A percentile compares a stretch with the other conserved stretches of the same genome.
These are phyloP conservation scores for Lophotis ruficrista DNA, from an alignment of 2,113 vertebrate genomes.

Conservation along the genomic window DNA sequence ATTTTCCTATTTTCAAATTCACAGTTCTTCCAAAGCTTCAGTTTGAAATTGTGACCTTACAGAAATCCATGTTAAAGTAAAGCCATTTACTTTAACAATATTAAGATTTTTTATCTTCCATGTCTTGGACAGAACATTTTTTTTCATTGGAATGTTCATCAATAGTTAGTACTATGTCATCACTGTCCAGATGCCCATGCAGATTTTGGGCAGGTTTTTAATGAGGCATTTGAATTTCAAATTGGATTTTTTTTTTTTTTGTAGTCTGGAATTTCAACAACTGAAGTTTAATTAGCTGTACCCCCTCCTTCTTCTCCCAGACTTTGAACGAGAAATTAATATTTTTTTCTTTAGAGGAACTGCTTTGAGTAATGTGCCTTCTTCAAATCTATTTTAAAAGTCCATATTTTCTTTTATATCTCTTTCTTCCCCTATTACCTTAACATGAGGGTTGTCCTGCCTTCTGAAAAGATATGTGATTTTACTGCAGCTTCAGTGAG, in stretches of 20 bases:
- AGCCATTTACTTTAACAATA: not conserved
- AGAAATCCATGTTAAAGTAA: not conserved
- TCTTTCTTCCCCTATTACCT: not conserved
- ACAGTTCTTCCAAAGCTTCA: not conserved
- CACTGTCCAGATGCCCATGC: no score
- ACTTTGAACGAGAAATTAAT: not conserved
- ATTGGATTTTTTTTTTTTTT: not conserved
- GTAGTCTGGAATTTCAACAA: not conserved
- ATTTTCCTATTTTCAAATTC: not conserved
- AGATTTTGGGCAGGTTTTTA: not conserved
- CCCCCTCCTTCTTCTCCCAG: not conserved
- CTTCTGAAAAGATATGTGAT: not conserved
- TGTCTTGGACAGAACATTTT: not conserved
- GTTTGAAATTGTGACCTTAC: not conserved
- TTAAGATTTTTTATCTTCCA: not conserved
- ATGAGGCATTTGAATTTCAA: not conserved
- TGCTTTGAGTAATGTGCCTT: not conserved
- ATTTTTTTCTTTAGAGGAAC: not conserved
- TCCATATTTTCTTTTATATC: not conserved
- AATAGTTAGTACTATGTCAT: not conserved
- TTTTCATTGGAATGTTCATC: not conserved
- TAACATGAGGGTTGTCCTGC: not conserved
- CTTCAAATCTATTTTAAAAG: not conserved
- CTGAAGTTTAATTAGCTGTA: not conserved
- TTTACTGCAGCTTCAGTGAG: not conserved